These are phyloP conservation scores for Phodopus roborovskii DNA, from an alignment of 2,113 vertebrate species.

Conservation along the genomic window DNA sequence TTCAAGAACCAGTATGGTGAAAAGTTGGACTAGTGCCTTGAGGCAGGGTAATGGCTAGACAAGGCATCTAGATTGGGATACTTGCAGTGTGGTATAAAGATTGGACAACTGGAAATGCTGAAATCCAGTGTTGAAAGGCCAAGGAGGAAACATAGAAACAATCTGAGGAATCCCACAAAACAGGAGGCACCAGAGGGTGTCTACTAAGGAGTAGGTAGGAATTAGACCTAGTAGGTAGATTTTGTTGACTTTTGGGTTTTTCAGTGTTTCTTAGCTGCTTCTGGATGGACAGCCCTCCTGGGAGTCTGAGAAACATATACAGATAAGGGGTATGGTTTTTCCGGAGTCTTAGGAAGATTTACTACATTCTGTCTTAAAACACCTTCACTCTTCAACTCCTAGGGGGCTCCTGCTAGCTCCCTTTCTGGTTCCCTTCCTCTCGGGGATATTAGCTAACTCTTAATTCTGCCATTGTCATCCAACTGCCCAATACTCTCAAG, in stretches of 20 bases:
- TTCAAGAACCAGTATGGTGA: conserved; percentile 37
- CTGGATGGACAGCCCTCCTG: neutral
- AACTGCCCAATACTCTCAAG: neutral
- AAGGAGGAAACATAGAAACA: neutral
- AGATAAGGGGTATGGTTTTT: too few species aligned
- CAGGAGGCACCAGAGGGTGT: neutral
- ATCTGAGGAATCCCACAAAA: neutral
- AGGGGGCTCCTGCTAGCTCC: neutral
- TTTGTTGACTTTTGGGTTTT: neutral
- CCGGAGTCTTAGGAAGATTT: neutral
- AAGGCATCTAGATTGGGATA: neutral
- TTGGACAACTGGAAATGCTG: neutral
- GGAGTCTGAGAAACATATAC: too few species aligned
- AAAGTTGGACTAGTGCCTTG: neutral
- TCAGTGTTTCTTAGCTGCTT: neutral
- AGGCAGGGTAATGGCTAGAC: neutral
- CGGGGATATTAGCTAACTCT: neutral
- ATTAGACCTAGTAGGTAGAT: neutral
- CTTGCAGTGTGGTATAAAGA: neutral
- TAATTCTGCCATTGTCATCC: neutral
- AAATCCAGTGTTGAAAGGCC: neutral
- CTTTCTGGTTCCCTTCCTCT: neutral
- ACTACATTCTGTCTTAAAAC: neutral
- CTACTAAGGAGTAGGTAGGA: neutral
- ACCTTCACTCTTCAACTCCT: neutral